Conservation (phyloP, 2,888 invertebrate species). For the Nematopogon swammerdamellus region DNA sequence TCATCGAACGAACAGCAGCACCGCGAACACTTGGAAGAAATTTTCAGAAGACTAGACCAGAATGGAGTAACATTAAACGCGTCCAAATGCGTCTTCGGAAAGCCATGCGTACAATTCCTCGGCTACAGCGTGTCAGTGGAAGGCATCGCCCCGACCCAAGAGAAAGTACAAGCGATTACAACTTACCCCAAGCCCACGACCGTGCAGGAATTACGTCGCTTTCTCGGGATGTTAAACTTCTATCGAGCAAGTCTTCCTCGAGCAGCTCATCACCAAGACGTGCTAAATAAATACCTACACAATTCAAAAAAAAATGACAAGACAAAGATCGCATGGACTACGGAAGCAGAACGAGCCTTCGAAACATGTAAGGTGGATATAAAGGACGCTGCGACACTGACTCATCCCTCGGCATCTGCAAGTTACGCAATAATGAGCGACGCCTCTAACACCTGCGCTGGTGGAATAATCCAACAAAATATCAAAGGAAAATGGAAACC, state of each 20-base stretch:
- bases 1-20: constrained; percentile 8
- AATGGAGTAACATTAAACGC: constrained; percentile 11
- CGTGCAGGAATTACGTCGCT: constrained; percentile 10
- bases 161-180: constrained; percentile 8
- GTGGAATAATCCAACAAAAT: constrained; percentile 1
- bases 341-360: too few species aligned
- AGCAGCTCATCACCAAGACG: constrained; percentile 5
- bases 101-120: constrained; percentile 1
- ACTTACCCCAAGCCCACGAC: constrained; percentile 9
- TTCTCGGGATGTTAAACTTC: constrained; percentile 11
- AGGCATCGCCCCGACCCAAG: constrained; percentile 37
- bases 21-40: constrained; percentile 7
- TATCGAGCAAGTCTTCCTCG: constrained; percentile 5
- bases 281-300: constrained; percentile 2
- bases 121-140: constrained; percentile 61
- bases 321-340: neutral
- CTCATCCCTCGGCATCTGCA: neutral
- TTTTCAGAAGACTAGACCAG: constrained; percentile 10
- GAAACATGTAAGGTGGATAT: neutral
- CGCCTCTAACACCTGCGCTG: neutral
- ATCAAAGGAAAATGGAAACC: neutral
- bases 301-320: constrained; percentile 4
- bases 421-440: constrained; percentile 2
- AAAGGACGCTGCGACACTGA: neutral
- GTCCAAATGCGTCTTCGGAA: constrained; percentile 4